Conservation (phyloP, 2,113 vertebrate species). For the Coryphaenoides rupestris region DNA sequence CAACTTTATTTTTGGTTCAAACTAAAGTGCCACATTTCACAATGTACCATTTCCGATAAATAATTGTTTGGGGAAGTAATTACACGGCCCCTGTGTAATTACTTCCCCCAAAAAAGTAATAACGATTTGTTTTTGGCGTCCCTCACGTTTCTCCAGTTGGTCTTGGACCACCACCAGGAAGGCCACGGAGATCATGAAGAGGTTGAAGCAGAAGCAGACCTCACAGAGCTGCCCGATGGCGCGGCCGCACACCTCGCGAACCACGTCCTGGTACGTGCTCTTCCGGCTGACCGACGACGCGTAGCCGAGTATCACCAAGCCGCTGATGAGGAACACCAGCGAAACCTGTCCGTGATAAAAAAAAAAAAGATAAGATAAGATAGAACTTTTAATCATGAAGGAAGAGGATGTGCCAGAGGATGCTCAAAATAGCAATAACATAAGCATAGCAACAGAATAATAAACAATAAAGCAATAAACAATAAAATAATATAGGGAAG, state of each 20-base stretch:
- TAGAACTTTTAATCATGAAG: too few species aligned
- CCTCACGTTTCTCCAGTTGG: conserved; percentile 92
- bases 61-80: too few species aligned
- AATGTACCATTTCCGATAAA: too few species aligned
- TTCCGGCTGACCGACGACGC: conserved; percentile 81
- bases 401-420: too few species aligned
- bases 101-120: too few species aligned
- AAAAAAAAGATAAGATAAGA: background rate
- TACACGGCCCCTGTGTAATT: too few species aligned
- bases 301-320: conserved; percentile 86
- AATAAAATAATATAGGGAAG: too few species aligned
- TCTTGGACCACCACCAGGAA: conserved; percentile 93
- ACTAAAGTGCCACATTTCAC: too few species aligned
- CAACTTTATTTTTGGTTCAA: too few species aligned
- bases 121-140: background rate
- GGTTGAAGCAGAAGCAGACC: conserved; percentile 88
- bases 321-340: conserved; percentile 88
- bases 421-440: too few species aligned
- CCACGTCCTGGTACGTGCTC: conserved; percentile 88
- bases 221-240: conserved; percentile 84
- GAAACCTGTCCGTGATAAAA: conserved; percentile 73
- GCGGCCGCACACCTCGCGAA: conserved; percentile 81
- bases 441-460: too few species aligned
- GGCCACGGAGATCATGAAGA: conserved; percentile 94
- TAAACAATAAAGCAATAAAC: too few species aligned